Conservation (phyloP, 2,797 vertebrate species). For the Cryptoprocta ferox region DNA sequence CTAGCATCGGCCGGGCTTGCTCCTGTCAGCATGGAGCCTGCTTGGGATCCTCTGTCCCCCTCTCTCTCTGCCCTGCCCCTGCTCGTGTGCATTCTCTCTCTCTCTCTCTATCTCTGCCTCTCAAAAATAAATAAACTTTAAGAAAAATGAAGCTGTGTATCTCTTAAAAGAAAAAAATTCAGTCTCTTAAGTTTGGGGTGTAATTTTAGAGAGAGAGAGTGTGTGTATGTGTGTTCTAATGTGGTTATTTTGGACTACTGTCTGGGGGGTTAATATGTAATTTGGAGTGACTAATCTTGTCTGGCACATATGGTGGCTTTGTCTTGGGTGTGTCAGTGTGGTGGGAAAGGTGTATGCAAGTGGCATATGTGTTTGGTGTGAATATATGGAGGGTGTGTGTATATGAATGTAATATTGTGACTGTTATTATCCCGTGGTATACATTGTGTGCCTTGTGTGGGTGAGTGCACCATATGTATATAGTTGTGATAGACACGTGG, state of each 20-base stretch:
- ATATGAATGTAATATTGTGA: neutral
- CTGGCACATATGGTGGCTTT: neutral
- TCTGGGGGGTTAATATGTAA: neutral
- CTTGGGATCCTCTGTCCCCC: no score
- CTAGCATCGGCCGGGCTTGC: no score
- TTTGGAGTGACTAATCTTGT: neutral
- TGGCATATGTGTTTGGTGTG: neutral
- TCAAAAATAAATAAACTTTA: neutral
- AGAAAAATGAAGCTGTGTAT: slow-evolving; percentile 45
- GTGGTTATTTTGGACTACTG: neutral
- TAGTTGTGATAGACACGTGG: neutral
- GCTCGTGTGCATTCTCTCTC: no score
- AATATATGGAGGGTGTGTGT: neutral
- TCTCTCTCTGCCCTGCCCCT: no score
- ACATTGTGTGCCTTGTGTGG: neutral
- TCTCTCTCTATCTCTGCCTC: no score
- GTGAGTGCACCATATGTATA: neutral
- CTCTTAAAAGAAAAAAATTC: neutral
- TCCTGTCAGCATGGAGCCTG: no score
- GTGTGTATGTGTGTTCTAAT: neutral
- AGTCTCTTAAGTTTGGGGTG: neutral
- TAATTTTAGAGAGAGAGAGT: neutral
- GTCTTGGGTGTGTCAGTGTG: neutral
- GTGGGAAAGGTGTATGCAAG: neutral
- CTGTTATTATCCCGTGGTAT: neutral